Evolutionary conservation across 2,113 vertebrate species (phyloP).

Genomic region (Eira barbara): DNA sequence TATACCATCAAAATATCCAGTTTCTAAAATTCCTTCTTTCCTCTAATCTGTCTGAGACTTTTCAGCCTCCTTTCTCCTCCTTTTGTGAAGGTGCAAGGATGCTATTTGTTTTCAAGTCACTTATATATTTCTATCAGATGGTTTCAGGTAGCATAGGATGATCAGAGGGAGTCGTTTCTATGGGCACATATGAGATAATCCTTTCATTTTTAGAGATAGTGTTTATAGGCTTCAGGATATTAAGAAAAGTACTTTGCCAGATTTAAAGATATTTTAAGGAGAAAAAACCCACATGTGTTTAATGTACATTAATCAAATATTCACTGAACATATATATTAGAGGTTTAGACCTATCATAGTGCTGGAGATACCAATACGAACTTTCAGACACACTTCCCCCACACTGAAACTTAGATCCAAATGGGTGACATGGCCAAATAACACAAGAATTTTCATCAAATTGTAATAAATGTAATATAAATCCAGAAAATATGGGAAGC

Average conservation of each 20-base stretch:
- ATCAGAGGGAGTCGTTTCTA: neutral
- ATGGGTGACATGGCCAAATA: neutral
- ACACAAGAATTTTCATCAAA: neutral
- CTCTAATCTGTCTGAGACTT: neutral
- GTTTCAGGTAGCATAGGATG: neutral
- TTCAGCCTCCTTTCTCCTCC: accelerated
- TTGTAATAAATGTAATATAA: neutral
- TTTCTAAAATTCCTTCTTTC: neutral
- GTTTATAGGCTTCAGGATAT: neutral
- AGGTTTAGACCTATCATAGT: neutral
- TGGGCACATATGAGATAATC: neutral
- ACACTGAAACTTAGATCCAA: neutral
- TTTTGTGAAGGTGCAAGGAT: neutral
- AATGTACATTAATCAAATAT: neutral
- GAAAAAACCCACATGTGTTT: neutral
- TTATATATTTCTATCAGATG: neutral
- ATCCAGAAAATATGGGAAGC: neutral
- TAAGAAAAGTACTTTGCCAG: neutral
- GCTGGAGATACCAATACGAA: neutral
- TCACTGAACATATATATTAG: neutral
- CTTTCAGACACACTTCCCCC: neutral
- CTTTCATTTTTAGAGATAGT: neutral
- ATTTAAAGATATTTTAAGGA: neutral
- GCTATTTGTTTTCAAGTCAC: neutral
- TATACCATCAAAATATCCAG: neutral